Conservation (phyloP, 2,888 invertebrate genomes). For the Xylota segnis region DNA sequence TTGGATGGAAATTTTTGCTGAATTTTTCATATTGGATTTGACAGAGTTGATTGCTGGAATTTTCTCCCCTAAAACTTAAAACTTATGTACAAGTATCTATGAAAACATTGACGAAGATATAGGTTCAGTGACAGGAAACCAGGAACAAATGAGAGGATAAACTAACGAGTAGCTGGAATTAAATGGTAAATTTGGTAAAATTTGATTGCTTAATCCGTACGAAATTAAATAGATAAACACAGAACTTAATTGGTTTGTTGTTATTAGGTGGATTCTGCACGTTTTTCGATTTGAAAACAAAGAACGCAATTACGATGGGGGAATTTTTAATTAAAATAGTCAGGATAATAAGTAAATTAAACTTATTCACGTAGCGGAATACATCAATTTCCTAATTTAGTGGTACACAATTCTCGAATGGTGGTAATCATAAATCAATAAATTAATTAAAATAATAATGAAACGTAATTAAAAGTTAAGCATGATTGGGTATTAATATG, state of each 20-base stretch:
- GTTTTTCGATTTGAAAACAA: constrained; percentile 20
- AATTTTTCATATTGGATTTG: constrained; percentile 53
- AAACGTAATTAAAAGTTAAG: not conserved
- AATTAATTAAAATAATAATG: constrained; percentile 8
- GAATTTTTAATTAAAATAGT: constrained; percentile 38
- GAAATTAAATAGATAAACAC: constrained; percentile 2
- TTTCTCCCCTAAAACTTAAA: constrained; percentile 5
- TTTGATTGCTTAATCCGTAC: constrained; percentile 8
- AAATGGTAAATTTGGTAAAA: not conserved
- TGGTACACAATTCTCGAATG: not conserved
- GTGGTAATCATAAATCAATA: constrained; percentile 22
- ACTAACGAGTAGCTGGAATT: not conserved
- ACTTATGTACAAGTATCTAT: not conserved
- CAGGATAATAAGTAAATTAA: constrained; percentile 12
- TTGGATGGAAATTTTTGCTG: constrained; percentile 44
- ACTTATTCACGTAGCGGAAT: not conserved
- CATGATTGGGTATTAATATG: not conserved
- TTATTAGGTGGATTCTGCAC: not conserved
- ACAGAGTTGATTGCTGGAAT: constrained; percentile 47
- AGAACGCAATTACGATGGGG: constrained; percentile 5
- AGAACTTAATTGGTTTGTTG: constrained; percentile 22
- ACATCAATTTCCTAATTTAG: constrained; percentile 9
- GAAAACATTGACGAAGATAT: not conserved
- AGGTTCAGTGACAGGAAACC: not conserved
- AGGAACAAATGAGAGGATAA: not conserved